Evolutionary conservation across 2,888 invertebrate species (phyloP).

Genomic region (Acanthosepion pharaonis): DNA sequence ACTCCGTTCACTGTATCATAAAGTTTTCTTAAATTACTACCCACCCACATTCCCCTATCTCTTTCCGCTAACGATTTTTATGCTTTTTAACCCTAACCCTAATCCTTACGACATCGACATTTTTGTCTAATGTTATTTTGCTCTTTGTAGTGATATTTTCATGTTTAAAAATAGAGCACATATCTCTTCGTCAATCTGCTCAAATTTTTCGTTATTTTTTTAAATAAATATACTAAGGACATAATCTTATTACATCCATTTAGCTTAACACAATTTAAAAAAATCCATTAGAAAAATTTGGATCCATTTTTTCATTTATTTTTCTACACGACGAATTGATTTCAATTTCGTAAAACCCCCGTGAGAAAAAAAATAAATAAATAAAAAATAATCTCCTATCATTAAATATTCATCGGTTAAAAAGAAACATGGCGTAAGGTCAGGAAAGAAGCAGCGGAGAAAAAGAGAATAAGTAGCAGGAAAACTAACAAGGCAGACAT

Average conservation of each 20-base stretch:
- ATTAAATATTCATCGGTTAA: background rate
- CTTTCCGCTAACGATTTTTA: too few species aligned
- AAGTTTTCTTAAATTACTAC: too few species aligned
- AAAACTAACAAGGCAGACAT: too few species aligned
- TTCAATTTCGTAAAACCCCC: background rate
- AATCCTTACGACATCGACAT: background rate
- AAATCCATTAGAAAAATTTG: background rate
- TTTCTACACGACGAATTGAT: background rate
- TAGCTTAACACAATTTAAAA: background rate
- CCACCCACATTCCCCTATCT: too few species aligned
- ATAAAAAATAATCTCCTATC: background rate
- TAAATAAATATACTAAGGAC: background rate
- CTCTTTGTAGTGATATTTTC: background rate
- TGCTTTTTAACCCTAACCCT: background rate
- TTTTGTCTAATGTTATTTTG: background rate
- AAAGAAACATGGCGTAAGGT: background rate
- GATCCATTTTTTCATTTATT: background rate
- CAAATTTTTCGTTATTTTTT: background rate
- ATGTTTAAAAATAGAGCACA: background rate
- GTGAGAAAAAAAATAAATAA: background rate
- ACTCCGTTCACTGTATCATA: too few species aligned
- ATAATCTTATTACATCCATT: background rate
- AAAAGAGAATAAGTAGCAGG: too few species aligned
- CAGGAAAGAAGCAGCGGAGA: too few species aligned
- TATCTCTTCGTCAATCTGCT: background rate